Base-by-base conservation (phyloP, 2,888 invertebrate genomes). In the Ptychoptera albimana region DNA sequence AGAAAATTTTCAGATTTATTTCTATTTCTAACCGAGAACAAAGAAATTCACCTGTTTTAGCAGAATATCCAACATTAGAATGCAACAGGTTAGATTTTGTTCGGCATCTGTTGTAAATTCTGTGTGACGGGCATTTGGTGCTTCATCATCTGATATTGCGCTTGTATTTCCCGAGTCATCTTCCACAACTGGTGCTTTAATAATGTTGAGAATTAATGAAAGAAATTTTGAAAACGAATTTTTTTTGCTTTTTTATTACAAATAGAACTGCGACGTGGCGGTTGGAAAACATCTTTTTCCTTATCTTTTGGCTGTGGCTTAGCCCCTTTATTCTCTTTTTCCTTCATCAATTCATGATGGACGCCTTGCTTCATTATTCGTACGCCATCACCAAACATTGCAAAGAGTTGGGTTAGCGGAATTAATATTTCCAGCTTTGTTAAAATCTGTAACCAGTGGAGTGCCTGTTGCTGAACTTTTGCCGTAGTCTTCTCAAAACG, bases 21-120 rank as follows among this genome's bases (percentile, higher is more conserved):
- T 23, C 7, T 23, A 5, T 23, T 32, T 41, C 32, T 41, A 34
- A 32, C 11, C 31, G 14, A 31, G 13, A 37, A 37, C n/a, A 37
- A 3, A 15, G 13, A 4, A 37, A 14, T 88, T 86, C 76, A 89
- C 77, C 79, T 98, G 97, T 68, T 93, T 93, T 11, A 96, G 69
- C 40, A 94, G 68, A 52, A 96, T 83, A 59, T 98, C 97, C 50
- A 97, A 69, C 92, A 97, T 94, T 35, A 96, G 74, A 51, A 96
- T 89, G 60, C 92, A 96, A 58, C 94, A 94, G 1, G 87, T 86
- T n/a, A 94, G 70, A 61, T 91, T 88, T 43, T 80, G 69, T 55
- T 82, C 82, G 12, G 75, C 72, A 52, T 80, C 80, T 0, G 74
- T 72, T 50, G 81, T 79, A 45, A 81, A 82, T 56, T 80, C 79